Percentiles rank a stretch among this genome's conserved stretches.
phyloP scores from a whole-genome alignment of 1,140 invertebrate genomes.

The Hypsibius dujardini region DNA sequence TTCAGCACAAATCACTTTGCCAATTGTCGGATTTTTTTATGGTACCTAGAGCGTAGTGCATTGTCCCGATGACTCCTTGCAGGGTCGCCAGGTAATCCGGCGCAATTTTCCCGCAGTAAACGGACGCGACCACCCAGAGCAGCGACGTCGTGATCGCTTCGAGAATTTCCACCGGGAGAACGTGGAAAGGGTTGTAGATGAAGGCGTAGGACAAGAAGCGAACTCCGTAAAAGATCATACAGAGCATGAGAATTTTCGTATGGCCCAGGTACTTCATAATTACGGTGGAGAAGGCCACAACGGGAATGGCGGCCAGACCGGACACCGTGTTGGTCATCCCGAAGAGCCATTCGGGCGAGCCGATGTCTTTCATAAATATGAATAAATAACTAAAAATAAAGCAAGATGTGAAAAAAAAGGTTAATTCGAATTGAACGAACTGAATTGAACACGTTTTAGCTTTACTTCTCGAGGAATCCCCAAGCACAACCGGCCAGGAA shows the following conservation, averaged over 20 bases:
- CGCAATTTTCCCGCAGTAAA: constrained; percentile 56
- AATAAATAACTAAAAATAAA: constrained; percentile 6
- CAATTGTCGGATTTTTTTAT: constrained; percentile 1
- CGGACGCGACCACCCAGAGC: constrained; percentile 59
- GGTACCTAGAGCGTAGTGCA: constrained; percentile 60
- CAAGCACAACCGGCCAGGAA: no score
- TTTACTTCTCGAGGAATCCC: no score
- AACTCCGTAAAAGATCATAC: constrained; percentile 57
- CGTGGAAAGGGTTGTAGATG: constrained; percentile 60
- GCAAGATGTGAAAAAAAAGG: no score
- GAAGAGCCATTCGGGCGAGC: not conserved
- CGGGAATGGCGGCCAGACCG: constrained; percentile 53
- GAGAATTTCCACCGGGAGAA: constrained; percentile 54
- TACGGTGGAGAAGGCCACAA: constrained; percentile 54
- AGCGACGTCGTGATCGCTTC: constrained; percentile 65
- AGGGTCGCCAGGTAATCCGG: constrained; percentile 57
- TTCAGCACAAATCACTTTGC: not conserved
- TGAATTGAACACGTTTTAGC: no score
- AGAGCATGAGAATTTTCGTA: constrained; percentile 59
- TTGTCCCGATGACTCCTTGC: constrained; percentile 55
- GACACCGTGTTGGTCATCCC: constrained; percentile 44
- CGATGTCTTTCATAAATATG: not conserved
- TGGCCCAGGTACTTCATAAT: constrained; percentile 59
- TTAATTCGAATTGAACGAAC: no score
- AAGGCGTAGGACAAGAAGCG: constrained; percentile 59